Evolutionary conservation across 2,888 invertebrate species (phyloP).

Genomic region (Pollenia labialis): DNA sequence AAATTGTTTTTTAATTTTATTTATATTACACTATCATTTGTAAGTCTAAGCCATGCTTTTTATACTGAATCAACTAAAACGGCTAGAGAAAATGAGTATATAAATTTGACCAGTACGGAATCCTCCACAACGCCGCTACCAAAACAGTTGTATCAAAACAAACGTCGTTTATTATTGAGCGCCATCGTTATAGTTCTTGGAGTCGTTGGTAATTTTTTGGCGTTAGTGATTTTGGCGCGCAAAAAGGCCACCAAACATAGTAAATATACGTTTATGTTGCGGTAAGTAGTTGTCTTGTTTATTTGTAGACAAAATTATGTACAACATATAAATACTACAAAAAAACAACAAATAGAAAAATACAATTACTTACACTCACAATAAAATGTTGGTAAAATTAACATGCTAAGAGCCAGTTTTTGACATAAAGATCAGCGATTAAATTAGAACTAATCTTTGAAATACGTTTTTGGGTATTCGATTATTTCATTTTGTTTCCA

Average conservation of each 20-base stretch:
- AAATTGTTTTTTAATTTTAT: slow-evolving; percentile 49
- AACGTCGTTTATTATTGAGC: slow-evolving; percentile 78
- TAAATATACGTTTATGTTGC: slow-evolving; percentile 90
- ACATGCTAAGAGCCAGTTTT: no score
- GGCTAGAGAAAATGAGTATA: slow-evolving; percentile 40
- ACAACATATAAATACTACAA: neutral
- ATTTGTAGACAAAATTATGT: neutral
- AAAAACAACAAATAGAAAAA: neutral
- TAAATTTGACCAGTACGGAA: slow-evolving; percentile 46
- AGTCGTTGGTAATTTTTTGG: slow-evolving; percentile 90
- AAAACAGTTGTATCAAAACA: slow-evolving; percentile 76
- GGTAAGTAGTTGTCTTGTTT: slow-evolving; percentile 78
- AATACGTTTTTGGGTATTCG: no score
- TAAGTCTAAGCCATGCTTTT: slow-evolving; percentile 56
- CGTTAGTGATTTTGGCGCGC: slow-evolving; percentile 89
- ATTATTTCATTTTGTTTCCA: no score
- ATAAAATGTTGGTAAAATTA: slow-evolving; percentile 40
- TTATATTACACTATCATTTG: slow-evolving; percentile 16
- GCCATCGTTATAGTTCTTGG: slow-evolving; percentile 87
- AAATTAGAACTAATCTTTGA: no score
- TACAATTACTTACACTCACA: slow-evolving; percentile 11
- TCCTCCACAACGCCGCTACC: slow-evolving; percentile 60
- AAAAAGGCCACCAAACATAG: slow-evolving; percentile 90
- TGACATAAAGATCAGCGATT: no score
- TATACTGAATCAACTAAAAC: slow-evolving; percentile 41